Conservation (phyloP, 23 tunicate species). For the Halocynthia aurantium region DNA sequence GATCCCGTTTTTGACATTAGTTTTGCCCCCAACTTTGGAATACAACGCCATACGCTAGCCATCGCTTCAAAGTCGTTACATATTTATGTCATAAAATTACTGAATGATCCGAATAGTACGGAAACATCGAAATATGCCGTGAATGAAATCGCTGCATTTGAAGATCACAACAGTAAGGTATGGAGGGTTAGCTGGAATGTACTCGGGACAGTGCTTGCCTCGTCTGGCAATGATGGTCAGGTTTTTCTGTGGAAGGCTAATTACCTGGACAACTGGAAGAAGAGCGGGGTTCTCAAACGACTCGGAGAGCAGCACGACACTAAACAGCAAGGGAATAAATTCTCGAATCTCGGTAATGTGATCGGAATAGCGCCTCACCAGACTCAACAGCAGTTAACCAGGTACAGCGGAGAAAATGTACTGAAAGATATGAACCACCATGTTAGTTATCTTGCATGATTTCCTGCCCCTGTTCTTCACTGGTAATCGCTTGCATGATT, state of each 20-base stretch:
- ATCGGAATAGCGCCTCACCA: no score
- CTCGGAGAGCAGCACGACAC: no score
- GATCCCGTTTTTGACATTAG: constrained; percentile 72
- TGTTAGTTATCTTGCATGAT: no score
- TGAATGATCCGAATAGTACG: constrained; percentile 12
- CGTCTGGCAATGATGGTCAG: constrained; percentile 85
- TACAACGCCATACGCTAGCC: constrained; percentile 58
- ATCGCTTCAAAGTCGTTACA: constrained; percentile 74
- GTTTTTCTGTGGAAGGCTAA: constrained; percentile 79
- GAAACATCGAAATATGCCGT: constrained; percentile 18
- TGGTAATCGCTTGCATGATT: no score
- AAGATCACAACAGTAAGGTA: constrained; percentile 41
- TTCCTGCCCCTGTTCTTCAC: no score
- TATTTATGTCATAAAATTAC: constrained; percentile 45
- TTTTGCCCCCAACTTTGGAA: constrained; percentile 78
- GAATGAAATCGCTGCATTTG: constrained; percentile 24
- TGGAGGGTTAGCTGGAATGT: constrained; percentile 71
- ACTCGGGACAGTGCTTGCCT: constrained; percentile 56
- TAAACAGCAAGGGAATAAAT: no score
- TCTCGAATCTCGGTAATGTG: no score
- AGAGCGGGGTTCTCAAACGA: background rate
- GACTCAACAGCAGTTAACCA: no score
- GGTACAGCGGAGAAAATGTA: no score
- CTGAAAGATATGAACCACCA: no score
- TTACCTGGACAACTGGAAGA: constrained; percentile 20